Base-by-base conservation (phyloP, 2,797 vertebrate species). In the Lateolabrax maculatus region DNA sequence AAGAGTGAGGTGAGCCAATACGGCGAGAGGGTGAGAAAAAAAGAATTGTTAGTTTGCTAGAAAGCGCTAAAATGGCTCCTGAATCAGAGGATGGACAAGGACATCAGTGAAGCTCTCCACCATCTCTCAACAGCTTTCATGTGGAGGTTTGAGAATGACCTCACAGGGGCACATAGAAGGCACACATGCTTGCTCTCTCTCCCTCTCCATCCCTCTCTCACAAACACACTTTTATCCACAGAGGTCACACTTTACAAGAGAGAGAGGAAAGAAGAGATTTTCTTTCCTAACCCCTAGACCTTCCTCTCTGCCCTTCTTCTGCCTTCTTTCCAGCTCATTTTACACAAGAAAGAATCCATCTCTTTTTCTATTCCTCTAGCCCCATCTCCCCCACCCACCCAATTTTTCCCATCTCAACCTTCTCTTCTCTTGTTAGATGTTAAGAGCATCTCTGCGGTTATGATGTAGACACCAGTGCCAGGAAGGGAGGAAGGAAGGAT, bases 211-310 rank as follows among this genome's bases (percentile, higher is more conserved):
- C 66, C 27, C 70, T 44, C 53, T 53, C 52, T 71, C 61, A 53
- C 19, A 43, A 34, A 60, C 62, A 57, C 39, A 29, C 71, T 63
- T 67, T 34, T 10, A 72, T 21, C 52, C 63, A 83, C 69, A 72
- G 18, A 86, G 83, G 84, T 85, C 70, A 77, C 37, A 41, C 68
- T 71, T 75, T 52, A 80, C 55, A 55, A 75, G 46, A 49, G 6
- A 15, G 55, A 18, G n/a, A 23, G 10, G 3, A 27, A 27, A 39
- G 56, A 61, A 60, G 7, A 1, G 10, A 29, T 66, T 37, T 52
- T 64, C 41, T 74, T 69, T 68, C 52, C 66, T 51, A 55, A 79
- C 46, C 43, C 69, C 31, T 27, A 9, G 36, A 77, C 57, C 55
- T 51, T 55, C 51, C 43, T 49, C 27, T 68, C 6, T 23, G 9